Percentiles rank a stretch among this genome's conserved stretches.
These are phyloP conservation scores for Tetramorium bicarinatum DNA, from an alignment of 2,888 invertebrate genomes.

Conservation along the genomic window DNA sequence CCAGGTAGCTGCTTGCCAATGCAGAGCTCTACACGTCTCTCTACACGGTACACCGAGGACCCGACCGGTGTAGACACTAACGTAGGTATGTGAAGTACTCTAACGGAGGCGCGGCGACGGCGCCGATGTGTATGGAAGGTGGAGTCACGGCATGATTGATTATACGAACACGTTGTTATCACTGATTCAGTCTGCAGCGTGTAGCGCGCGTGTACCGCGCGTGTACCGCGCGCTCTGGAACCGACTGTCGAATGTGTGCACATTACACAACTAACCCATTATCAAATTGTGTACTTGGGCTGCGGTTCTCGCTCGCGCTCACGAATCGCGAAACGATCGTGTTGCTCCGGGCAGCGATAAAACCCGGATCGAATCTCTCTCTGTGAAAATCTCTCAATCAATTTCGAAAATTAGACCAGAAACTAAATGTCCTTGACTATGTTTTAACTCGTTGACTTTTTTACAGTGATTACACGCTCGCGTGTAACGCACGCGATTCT, in stretches of 20 bases:
- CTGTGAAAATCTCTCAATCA: neutral
- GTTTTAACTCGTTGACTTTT: neutral
- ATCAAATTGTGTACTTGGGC: conserved; percentile 82
- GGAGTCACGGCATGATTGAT: conserved; percentile 81
- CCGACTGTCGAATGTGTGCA: conserved; percentile 71
- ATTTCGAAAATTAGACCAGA: neutral
- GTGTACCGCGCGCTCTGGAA: conserved; percentile 60
- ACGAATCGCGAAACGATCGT: conserved; percentile 66
- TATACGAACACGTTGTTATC: conserved; percentile 82
- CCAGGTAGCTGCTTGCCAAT: conserved; percentile 43
- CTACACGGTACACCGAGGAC: conserved; percentile 17
- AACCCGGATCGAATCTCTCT: neutral
- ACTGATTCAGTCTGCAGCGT: conserved; percentile 76
- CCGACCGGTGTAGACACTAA: neutral
- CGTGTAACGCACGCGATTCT: too few species aligned
- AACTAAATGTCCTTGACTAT: neutral
- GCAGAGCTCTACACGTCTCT: conserved; percentile 26
- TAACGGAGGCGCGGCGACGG: conserved; percentile 15
- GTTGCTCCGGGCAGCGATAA: neutral
- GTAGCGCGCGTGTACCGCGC: conserved; percentile 67
- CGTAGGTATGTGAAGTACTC: conserved; percentile 40
- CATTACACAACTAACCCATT: conserved; percentile 83
- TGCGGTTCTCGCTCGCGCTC: conserved; percentile 74
- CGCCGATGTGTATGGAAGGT: conserved; percentile 45
- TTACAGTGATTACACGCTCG: neutral